A percentile compares a stretch with the other conserved stretches of the same genome.
Evolutionary conservation across 2,888 invertebrate species (phyloP).

Genomic region (Agrochola lychnidis): DNA sequence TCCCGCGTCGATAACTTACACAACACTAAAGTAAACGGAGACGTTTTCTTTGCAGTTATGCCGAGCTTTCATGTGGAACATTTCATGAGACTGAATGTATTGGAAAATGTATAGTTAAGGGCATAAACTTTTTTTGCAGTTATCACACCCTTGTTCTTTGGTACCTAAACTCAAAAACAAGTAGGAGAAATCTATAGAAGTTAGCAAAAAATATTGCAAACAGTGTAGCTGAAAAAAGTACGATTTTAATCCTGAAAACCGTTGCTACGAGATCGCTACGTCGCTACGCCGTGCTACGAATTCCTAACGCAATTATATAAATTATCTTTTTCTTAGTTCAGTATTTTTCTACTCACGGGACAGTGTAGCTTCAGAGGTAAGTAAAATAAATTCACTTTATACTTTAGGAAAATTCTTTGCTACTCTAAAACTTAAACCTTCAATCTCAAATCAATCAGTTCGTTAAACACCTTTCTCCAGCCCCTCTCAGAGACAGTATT

Average conservation of each 20-base stretch:
- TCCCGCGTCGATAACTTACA: slow-evolving; percentile 78
- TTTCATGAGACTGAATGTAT: slow-evolving; percentile 12
- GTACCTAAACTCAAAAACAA: background rate
- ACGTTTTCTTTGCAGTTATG: slow-evolving; percentile 59
- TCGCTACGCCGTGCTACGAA: slow-evolving; percentile 2
- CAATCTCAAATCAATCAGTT: slow-evolving; percentile 22
- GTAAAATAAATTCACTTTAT: background rate
- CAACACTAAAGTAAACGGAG: slow-evolving; percentile 63
- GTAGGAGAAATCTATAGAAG: background rate
- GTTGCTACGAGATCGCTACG: slow-evolving; percentile 28
- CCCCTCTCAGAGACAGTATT: slow-evolving; percentile 30
- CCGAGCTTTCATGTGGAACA: slow-evolving; percentile 32
- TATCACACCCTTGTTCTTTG: background rate
- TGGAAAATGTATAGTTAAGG: slow-evolving; percentile 14
- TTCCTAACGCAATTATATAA: background rate
- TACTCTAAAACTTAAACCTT: background rate
- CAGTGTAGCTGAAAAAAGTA: background rate
- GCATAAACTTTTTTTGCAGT: background rate
- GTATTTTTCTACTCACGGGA: no score
- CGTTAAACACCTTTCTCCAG: slow-evolving; percentile 28
- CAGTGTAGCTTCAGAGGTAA: no score
- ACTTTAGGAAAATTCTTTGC: background rate
- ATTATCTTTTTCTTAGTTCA: no score
- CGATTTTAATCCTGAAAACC: background rate
- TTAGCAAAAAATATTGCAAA: background rate